Conservation (phyloP, 2,888 invertebrate species). For the Sipha maydis region DNA sequence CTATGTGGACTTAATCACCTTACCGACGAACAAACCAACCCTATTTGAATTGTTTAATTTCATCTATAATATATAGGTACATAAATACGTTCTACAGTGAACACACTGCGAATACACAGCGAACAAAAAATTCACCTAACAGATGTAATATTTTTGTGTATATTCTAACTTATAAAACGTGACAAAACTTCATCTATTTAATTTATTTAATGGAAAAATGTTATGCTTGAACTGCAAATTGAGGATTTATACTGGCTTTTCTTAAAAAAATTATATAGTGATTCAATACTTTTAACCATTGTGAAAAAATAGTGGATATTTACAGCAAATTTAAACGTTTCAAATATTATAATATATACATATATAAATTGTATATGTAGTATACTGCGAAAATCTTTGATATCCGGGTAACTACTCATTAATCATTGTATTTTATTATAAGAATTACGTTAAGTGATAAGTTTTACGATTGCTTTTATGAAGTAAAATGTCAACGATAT, state of each 20-base stretch:
- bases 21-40: conserved; percentile 26
- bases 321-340: neutral
- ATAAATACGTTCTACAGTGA: too few relatives aligned
- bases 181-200: conserved; percentile 8
- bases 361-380: neutral
- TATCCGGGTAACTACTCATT: neutral
- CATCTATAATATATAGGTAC: neutral
- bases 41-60: conserved; percentile 11
- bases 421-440: neutral
- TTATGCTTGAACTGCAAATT: neutral
- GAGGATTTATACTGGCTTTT: conserved; percentile 8
- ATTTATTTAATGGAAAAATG: neutral
- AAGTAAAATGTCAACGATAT: conserved; percentile 33
- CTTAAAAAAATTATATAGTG: neutral
- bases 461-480: conserved; percentile 34
- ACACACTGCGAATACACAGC: too few relatives aligned
- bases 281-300: too few relatives aligned
- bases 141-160: neutral
- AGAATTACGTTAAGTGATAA: conserved; percentile 2
- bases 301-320: too few relatives aligned
- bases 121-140: neutral
- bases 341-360: neutral
- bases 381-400: neutral
- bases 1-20: conserved; percentile 24
- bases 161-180: conserved; percentile 19